These are phyloP conservation scores for Onchidella celtica DNA, from an alignment of 2,888 invertebrate genomes.

Conservation along the genomic window DNA sequence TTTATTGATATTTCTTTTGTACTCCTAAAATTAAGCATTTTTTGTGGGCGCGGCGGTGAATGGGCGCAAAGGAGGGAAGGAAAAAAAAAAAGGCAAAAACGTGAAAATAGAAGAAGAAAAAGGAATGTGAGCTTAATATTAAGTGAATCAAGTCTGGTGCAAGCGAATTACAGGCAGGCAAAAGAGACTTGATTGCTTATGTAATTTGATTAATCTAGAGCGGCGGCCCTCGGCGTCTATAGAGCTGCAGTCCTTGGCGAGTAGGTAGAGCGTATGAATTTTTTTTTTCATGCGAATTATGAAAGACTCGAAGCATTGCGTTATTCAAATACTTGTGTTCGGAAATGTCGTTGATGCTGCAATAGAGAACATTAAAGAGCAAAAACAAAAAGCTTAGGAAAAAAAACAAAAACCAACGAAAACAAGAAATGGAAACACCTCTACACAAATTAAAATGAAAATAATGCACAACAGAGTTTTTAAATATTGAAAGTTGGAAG, in stretches of 20 bases:
- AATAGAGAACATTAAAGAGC: no score
- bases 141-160: not conserved
- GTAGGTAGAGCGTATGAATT: no score
- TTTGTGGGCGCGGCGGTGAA: not conserved
- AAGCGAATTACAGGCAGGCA: not conserved
- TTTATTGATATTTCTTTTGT: slow-evolving; percentile 51
- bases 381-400: no score
- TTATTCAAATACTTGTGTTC: no score
- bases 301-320: no score
- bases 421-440: no score
- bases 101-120: not conserved
- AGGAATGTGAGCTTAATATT: not conserved
- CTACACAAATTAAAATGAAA: no score
- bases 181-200: slow-evolving; percentile 1
- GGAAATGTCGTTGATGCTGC: no score
- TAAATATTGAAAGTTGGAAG: no score
- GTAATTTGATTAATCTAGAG: not conserved
- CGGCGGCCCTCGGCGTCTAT: not conserved
- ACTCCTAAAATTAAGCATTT: slow-evolving; percentile 42
- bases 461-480: no score
- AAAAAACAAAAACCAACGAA: no score
- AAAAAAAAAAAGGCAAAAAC: not conserved
- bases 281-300: no score
- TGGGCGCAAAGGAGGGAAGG: not conserved
- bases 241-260: not conserved